Percentiles rank a stretch among this genome's conserved stretches.
phyloP scores from a whole-genome alignment of 1,140 invertebrate genomes.

The Drosophila ambigua region DNA sequence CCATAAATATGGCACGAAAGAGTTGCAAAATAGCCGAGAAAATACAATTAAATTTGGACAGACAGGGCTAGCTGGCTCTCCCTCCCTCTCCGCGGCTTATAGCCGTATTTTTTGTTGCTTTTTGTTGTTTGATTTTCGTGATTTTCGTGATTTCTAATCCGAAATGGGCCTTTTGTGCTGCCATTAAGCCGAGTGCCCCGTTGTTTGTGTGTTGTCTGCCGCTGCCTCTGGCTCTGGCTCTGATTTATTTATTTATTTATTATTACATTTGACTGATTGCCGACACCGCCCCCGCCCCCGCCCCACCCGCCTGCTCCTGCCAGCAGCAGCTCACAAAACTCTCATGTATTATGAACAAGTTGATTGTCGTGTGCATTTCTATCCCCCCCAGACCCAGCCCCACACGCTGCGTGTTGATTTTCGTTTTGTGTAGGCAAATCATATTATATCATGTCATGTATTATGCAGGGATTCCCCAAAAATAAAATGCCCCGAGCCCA shows the following conservation, averaged over 20 bases:
- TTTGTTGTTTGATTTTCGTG: slow-evolving; percentile 23
- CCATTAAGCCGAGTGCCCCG: slow-evolving; percentile 30
- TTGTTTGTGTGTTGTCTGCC: slow-evolving; percentile 30
- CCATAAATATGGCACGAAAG: too few relatives aligned
- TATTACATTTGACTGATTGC: slow-evolving; percentile 77
- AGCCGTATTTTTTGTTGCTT: slow-evolving; percentile 4
- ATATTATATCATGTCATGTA: slow-evolving; percentile 71
- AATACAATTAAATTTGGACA: too few relatives aligned
- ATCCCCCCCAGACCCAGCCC: not conserved
- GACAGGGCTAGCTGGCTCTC: too few relatives aligned
- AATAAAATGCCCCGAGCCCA: slow-evolving; percentile 14
- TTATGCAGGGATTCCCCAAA: slow-evolving; percentile 54
- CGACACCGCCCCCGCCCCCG: slow-evolving; percentile 44
- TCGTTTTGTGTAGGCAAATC: slow-evolving; percentile 73
- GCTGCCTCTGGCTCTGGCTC: not conserved
- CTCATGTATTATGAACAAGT: slow-evolving; percentile 76
- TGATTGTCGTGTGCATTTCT: slow-evolving; percentile 69
- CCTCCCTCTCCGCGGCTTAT: too few relatives aligned
- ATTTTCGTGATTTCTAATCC: slow-evolving; percentile 53
- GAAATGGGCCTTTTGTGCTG: slow-evolving; percentile 18
- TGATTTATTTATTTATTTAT: slow-evolving; percentile 76
- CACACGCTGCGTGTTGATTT: slow-evolving; percentile 51
- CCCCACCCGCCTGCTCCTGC: not conserved
- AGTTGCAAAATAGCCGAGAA: too few relatives aligned
- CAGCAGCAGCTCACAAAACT: slow-evolving; percentile 32